These are phyloP conservation scores for Octodonta nipae DNA, from an alignment of 2,888 invertebrate species.

Conservation along the genomic window DNA sequence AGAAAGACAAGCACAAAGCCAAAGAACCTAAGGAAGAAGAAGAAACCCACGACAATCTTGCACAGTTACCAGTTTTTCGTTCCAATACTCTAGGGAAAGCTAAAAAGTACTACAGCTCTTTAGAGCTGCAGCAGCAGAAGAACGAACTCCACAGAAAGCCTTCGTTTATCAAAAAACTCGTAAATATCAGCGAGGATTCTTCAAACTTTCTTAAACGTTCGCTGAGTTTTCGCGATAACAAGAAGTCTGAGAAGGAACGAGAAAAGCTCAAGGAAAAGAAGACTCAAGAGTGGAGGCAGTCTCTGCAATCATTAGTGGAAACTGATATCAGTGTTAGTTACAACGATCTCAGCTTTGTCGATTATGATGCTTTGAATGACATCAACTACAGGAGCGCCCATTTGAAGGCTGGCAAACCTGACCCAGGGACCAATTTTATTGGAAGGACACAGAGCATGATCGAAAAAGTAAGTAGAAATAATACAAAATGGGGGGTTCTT, in stretches of 20 bases:
- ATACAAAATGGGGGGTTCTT: too few relatives aligned
- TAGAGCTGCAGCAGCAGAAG: slow-evolving; percentile 21
- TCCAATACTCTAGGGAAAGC: slow-evolving; percentile 16
- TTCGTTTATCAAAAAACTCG: slow-evolving; percentile 28
- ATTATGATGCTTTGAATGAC: slow-evolving; percentile 41
- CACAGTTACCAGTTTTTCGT: slow-evolving; percentile 19
- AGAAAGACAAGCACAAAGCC: slow-evolving; percentile 18
- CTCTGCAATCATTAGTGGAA: slow-evolving; percentile 41
- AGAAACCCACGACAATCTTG: slow-evolving; percentile 22
- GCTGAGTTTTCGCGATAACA: slow-evolving; percentile 30
- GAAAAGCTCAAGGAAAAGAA: slow-evolving; percentile 32
- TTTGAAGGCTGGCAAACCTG: slow-evolving; percentile 9
- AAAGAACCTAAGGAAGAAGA: slow-evolving; percentile 22
- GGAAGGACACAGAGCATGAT: slow-evolving; percentile 31
- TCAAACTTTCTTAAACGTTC: slow-evolving; percentile 28
- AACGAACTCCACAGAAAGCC: slow-evolving; percentile 25
- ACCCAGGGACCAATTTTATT: slow-evolving; percentile 12
- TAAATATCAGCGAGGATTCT: slow-evolving; percentile 26
- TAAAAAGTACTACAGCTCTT: slow-evolving; percentile 23
- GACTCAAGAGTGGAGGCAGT: slow-evolving; percentile 38
- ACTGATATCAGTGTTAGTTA: slow-evolving; percentile 44
- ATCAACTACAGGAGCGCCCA: slow-evolving; percentile 24
- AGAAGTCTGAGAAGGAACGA: slow-evolving; percentile 23
- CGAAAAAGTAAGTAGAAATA: slow-evolving; percentile 32
- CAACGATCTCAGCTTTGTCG: slow-evolving; percentile 43